A percentile compares a stretch with the other conserved stretches of the same genome.
These are phyloP conservation scores for Oxyteleia sp. DNA, from an alignment of 2,888 invertebrate genomes.

Conservation along the genomic window DNA sequence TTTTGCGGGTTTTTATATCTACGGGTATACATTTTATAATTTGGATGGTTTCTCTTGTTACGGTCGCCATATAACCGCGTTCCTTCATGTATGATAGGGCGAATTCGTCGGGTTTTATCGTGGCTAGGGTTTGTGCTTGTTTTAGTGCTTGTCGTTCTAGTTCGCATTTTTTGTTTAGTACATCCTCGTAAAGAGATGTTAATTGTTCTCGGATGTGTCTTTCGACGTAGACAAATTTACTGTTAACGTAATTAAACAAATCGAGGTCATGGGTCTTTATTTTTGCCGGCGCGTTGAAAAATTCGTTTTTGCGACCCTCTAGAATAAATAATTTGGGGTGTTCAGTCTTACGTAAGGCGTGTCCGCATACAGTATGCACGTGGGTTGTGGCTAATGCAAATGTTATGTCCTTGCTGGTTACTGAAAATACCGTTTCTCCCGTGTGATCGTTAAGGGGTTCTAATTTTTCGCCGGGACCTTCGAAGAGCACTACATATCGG, in stretches of 20 bases:
- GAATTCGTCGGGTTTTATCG: conserved; percentile 19
- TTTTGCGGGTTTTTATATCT: neutral
- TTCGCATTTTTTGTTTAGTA: no score
- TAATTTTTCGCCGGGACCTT: neutral
- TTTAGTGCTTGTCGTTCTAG: neutral
- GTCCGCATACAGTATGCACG: conserved; percentile 10
- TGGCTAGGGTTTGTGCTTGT: conserved; percentile 1
- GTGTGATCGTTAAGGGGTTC: neutral
- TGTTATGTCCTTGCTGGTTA: conserved; percentile 51
- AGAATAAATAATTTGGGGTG: conserved; percentile 57
- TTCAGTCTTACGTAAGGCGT: conserved; percentile 34
- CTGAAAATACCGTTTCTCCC: conserved; percentile 32
- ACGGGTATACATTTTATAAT: conserved; percentile 9
- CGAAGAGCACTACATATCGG: no score
- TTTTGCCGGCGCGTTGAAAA: neutral
- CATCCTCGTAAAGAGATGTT: no score
- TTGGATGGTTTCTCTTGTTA: conserved; percentile 1
- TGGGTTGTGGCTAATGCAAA: conserved; percentile 61
- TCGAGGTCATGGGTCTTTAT: conserved; percentile 56
- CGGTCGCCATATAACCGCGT: neutral
- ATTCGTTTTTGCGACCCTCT: conserved; percentile 16
- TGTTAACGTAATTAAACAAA: conserved; percentile 72
- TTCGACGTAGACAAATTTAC: conserved; percentile 79
- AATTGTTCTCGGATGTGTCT: no score
- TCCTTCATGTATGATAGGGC: conserved; percentile 6